Conservation (phyloP, 2,888 invertebrate genomes). For the Teleogryllus oceanicus region DNA sequence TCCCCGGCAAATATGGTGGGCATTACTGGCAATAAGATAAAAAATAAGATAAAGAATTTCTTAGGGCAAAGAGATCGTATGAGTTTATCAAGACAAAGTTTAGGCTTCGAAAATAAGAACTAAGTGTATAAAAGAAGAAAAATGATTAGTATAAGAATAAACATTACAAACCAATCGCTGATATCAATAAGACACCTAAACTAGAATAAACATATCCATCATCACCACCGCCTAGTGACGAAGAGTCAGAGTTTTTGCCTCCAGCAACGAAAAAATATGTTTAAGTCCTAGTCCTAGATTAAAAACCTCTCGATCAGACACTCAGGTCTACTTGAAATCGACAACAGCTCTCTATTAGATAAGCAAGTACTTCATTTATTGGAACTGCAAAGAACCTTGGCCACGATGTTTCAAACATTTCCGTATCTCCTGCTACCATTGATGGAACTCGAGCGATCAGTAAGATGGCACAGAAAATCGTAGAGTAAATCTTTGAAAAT, state of each 20-base stretch:
- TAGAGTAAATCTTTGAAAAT: no score
- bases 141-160: neutral
- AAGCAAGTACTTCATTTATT: neutral
- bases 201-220: neutral
- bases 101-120: neutral
- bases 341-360: neutral
- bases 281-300: neutral
- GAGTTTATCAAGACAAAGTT: no score
- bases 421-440: neutral
- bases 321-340: neutral
- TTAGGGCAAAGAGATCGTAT: no score
- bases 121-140: neutral
- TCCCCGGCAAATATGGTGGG: no score
- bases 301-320: neutral
- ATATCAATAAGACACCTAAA: neutral
- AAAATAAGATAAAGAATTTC: no score
- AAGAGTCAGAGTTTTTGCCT: neutral
- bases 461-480: neutral
- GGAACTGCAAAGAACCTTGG: neutral
- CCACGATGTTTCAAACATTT: slow-evolving; percentile 12
- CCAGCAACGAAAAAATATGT: neutral
- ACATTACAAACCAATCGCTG: neutral
- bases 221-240: neutral
- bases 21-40: no score
- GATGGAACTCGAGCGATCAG: neutral